phyloP scores from a whole-genome alignment of 2,797 vertebrate genomes.

The Mus caroli region DNA sequence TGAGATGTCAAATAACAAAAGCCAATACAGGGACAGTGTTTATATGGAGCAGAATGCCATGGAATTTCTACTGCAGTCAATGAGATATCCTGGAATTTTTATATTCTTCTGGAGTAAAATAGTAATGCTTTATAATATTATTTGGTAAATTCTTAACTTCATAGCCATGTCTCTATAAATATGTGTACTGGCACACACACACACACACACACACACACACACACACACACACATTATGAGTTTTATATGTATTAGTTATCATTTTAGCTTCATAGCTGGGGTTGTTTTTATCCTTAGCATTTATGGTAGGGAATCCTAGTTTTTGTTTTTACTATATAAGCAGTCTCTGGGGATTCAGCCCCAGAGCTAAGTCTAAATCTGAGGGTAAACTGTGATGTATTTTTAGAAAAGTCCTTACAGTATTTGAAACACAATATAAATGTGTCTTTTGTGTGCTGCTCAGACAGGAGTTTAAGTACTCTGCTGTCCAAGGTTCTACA shows the following conservation, averaged over 20 bases:
- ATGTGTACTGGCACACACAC: too few relatives aligned
- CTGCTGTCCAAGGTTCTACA: background rate
- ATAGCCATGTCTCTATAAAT: background rate
- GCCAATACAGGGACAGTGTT: background rate
- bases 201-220: background rate
- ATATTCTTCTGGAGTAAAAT: background rate
- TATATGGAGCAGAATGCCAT: background rate
- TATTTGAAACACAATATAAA: background rate
- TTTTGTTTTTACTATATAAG: background rate
- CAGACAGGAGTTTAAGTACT: background rate
- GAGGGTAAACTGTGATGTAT: background rate
- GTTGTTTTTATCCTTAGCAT: background rate
- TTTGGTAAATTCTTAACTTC: background rate
- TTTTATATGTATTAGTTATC: background rate
- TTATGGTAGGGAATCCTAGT: background rate
- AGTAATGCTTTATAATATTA: background rate
- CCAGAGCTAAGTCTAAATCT: background rate
- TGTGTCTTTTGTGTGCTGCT: rapidly evolving
- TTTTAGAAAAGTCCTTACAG: background rate
- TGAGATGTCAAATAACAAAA: too few relatives aligned
- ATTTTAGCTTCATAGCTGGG: background rate
- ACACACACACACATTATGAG: background rate
- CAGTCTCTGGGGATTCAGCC: constrained; percentile 21
- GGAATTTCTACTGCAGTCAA: background rate
- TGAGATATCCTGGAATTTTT: background rate